phyloP scores from a whole-genome alignment of 2,797 vertebrate species.

The Gymnopithys bicolor region DNA sequence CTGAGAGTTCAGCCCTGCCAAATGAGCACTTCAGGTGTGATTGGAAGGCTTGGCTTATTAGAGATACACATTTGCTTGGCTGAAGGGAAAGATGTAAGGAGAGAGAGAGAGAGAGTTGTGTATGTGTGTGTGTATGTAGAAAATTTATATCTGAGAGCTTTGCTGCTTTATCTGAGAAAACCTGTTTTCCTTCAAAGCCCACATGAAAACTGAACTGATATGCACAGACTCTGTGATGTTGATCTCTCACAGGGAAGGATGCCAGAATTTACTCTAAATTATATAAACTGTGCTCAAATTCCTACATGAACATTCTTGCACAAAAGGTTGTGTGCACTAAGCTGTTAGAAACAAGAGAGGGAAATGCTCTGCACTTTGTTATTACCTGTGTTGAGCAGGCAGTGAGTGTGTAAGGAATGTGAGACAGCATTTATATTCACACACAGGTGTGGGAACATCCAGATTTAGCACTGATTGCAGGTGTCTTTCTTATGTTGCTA shows the following conservation, averaged over 20 bases:
- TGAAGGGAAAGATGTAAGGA: neutral
- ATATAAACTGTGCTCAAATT: neutral
- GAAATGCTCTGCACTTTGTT: neutral
- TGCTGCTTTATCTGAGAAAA: neutral
- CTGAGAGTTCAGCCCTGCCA: neutral
- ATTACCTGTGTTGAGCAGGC: neutral
- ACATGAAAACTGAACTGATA: neutral
- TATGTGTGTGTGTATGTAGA: neutral
- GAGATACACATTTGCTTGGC: neutral
- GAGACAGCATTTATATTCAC: neutral
- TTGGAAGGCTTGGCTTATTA: neutral
- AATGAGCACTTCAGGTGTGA: constrained; percentile 19
- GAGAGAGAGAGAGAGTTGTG: neutral
- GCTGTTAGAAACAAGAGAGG: neutral
- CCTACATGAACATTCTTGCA: rapidly evolving
- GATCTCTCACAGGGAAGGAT: neutral
- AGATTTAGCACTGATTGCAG: neutral
- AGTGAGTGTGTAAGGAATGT: neutral
- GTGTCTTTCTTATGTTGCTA: neutral
- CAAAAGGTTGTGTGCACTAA: neutral
- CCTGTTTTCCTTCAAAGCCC: neutral
- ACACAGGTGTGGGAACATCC: rapidly evolving
- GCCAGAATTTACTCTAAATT: neutral
- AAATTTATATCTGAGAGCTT: neutral
- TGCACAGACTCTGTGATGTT: neutral